Base-by-base conservation (phyloP, 2,888 invertebrate species). In the Ecliptopera silaceata region DNA sequence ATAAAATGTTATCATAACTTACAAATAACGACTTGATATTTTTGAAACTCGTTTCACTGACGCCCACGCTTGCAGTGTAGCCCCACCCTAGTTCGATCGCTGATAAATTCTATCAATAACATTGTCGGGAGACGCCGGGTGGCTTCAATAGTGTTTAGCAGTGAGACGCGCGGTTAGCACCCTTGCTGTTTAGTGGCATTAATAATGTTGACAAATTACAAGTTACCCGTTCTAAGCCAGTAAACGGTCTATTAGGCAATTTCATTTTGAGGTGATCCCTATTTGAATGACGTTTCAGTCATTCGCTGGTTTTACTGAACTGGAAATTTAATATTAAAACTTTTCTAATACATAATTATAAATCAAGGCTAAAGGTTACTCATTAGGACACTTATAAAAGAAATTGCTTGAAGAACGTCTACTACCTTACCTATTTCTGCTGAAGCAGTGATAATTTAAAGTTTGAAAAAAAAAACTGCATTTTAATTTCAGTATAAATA, bases 41-140 rank as follows among this genome's bases (percentile, higher is more conserved):
- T 22, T 29, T 29, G 0, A 8, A 20, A 31, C 18, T 31, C 44
- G 20, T 32, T 41, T 26, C 11, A 52, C 52, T 49, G 20, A 1
- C 78, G 74, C 75, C 49, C 0, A 13, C 64, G 64, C 74, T 64
- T 48, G 5, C 63, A 8, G 10, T 65, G 66, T 53, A 42, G 13
- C 1, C 67, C 69, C 43, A 10, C 32, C 60, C 64, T 63, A 74
- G 74, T 81, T 75, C 77, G 84, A 86, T 85, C 76, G 81, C 75
- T 90, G 89, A 90, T 89, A 90, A 90, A 89, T 90, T 88, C 80
- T 88, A 90, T 90, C 89, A 90, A 88, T 89, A 88, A 84, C 79
- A 81, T 79, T 74, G 79, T 74, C 82, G 80, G 75, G 81, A 81
- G 84, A 81, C 74, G 86, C 80, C 86, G 80, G 82, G 75, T 66